These are phyloP conservation scores for Epiblema foenella DNA, from an alignment of 2,888 invertebrate species.

Conservation along the genomic window DNA sequence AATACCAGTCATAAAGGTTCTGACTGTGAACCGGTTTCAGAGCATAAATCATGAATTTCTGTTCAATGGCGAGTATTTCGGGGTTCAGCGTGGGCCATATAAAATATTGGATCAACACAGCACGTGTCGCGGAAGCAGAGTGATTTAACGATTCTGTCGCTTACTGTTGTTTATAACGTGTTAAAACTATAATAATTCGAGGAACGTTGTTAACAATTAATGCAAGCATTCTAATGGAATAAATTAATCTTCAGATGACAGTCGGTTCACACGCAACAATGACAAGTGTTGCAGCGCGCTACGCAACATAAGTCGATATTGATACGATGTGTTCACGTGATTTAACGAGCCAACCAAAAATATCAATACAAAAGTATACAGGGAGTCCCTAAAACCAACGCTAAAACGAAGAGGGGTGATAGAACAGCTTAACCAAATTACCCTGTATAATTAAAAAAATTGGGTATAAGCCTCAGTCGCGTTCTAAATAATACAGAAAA, in stretches of 20 bases:
- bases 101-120: slow-evolving; percentile 35
- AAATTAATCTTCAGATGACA: background rate
- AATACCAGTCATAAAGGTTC: slow-evolving; percentile 6
- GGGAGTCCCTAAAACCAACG: too few relatives aligned
- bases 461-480: too few relatives aligned
- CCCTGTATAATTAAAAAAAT: too few relatives aligned
- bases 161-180: slow-evolving; percentile 20
- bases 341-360: background rate
- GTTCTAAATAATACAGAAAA: too few relatives aligned
- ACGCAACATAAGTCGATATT: background rate
- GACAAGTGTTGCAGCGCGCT: background rate
- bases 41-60: slow-evolving; percentile 15
- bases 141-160: slow-evolving; percentile 31
- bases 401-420: too few relatives aligned
- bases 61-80: slow-evolving; percentile 30
- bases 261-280: background rate
- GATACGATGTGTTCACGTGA: too few relatives aligned
- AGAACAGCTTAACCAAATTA: too few relatives aligned
- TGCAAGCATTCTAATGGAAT: background rate
- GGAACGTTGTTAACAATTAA: background rate
- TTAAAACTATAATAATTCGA: background rate
- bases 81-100: slow-evolving; percentile 17
- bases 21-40: slow-evolving; percentile 9
- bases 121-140: slow-evolving; percentile 27
- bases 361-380: too few relatives aligned